Base-by-base conservation (phyloP, 1,140 invertebrate genomes). In the Linepithema humile region DNA sequence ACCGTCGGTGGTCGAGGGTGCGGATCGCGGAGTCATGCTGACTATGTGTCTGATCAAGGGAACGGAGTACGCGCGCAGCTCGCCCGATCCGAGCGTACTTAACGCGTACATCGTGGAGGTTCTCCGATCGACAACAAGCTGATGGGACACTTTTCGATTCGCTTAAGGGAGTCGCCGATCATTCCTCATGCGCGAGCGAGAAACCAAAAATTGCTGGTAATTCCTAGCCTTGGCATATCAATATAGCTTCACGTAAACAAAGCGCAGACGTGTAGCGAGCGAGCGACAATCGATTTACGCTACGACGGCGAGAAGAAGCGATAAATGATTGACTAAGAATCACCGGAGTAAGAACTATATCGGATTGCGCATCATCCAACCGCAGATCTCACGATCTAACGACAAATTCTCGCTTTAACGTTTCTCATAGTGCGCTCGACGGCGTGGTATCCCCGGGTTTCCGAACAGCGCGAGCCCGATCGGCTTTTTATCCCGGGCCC, bases 11-110 rank as follows among this genome's bases (percentile, higher is more conserved):
- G 91, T 92, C 90, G 90, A 85, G 89, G 89, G 88, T 88, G 84
- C 77, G 80, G 82, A 91, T 90, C 86, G 90, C 90, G 82, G 50
- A 91, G 90, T 93, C 93, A 93, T 91, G 90, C 87, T 93, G 92
- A 93, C 92, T 92, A 78, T 89, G 65, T 67, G 57, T 87, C 23
- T 20, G 85, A 75, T 73, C 72, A 72, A 69, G 86, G 75, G 40
- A 62, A 65, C 74, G 62, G 73, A 32, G 80, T 78, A 86, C 86
- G 75, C 84, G 80, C 70, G 86, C 75, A 88, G 40, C 35, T 32
- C 10, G 50, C 20, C 78, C 9, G 77, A 80, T 55, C 50, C 48
- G 73, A 53, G 23, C 29, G 59, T 67, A 73, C 45, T 70, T 64
- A 74, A 82, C 70, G 45, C 75, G 69, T 67, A 45, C 70, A 64